A percentile compares a stretch with the other conserved stretches of the same genome.
phyloP scores from a whole-genome alignment of 2,797 vertebrate genomes.

The Halcyon badia region DNA sequence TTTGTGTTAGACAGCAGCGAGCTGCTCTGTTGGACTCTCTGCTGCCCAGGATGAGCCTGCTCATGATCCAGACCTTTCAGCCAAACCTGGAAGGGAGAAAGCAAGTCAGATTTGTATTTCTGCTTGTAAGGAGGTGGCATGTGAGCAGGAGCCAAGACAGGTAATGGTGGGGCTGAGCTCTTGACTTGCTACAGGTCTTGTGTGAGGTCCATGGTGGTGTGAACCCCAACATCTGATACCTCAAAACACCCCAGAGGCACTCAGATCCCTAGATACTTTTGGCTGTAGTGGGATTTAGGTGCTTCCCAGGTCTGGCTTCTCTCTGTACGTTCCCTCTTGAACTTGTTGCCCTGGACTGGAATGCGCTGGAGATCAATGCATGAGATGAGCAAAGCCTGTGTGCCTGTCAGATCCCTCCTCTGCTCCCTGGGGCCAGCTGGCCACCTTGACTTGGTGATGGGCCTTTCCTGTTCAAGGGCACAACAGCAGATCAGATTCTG shows the following conservation, averaged over 20 bases:
- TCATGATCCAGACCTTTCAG: neutral
- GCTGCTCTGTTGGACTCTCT: neutral
- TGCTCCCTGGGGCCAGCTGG: rapidly evolving
- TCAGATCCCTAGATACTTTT: neutral
- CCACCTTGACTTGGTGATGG: rapidly evolving
- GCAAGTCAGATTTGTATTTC: neutral
- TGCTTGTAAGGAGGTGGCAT: neutral
- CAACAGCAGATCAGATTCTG: neutral
- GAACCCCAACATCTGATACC: neutral
- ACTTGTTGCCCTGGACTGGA: neutral
- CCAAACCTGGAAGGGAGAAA: neutral
- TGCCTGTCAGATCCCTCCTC: neutral
- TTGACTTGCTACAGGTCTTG: too few species aligned
- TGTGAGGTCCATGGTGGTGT: neutral
- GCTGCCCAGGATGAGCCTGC: rapidly evolving
- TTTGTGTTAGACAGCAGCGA: rapidly evolving
- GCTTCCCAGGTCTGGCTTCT: neutral
- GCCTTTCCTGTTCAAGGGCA: neutral
- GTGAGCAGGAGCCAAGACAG: neutral
- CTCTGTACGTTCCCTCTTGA: neutral
- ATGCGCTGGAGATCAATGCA: neutral
- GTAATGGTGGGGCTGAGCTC: too few species aligned
- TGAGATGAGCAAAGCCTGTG: rapidly evolving
- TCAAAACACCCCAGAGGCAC: neutral
- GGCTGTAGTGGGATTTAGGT: neutral